Conservation (phyloP, 1,140 invertebrate species). For the Nephotettix cincticeps region DNA sequence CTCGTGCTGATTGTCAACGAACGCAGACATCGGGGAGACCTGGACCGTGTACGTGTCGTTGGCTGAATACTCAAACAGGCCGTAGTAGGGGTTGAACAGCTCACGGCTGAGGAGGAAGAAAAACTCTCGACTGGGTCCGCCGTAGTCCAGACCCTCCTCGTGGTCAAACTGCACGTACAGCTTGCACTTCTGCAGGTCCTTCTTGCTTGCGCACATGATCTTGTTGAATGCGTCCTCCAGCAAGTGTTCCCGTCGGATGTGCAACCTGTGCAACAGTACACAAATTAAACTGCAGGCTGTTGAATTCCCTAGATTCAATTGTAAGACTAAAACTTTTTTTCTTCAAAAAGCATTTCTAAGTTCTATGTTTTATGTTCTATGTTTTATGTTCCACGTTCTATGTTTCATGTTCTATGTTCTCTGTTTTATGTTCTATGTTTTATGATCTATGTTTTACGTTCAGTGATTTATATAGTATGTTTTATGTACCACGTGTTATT, state of each 20-base stretch:
- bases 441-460: too few relatives aligned
- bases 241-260: slow-evolving; percentile 89
- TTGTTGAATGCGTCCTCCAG: slow-evolving; percentile 95
- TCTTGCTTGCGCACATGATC: slow-evolving; percentile 95
- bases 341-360: neutral
- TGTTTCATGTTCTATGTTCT: too few relatives aligned
- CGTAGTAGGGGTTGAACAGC: slow-evolving; percentile 98
- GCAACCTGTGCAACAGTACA: slow-evolving; percentile 69
- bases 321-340: neutral
- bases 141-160: slow-evolving; percentile 96
- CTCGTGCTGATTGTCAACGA: slow-evolving; percentile 97
- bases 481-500: too few relatives aligned
- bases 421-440: too few relatives aligned
- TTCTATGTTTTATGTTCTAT: too few relatives aligned
- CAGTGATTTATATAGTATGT: too few relatives aligned
- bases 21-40: slow-evolving; percentile 95
- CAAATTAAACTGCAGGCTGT: too few relatives aligned
- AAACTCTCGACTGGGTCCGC: slow-evolving; percentile 93
- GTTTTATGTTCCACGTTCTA: too few relatives aligned
- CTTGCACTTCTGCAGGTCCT: slow-evolving; percentile 93
- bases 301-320: too few relatives aligned
- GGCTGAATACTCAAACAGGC: slow-evolving; percentile 96
- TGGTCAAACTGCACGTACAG: slow-evolving; percentile 93
- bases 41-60: slow-evolving; percentile 98
- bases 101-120: slow-evolving; percentile 95